These are phyloP conservation scores for Cerceris ruficornis DNA, from an alignment of 2,888 invertebrate genomes.

Conservation along the genomic window DNA sequence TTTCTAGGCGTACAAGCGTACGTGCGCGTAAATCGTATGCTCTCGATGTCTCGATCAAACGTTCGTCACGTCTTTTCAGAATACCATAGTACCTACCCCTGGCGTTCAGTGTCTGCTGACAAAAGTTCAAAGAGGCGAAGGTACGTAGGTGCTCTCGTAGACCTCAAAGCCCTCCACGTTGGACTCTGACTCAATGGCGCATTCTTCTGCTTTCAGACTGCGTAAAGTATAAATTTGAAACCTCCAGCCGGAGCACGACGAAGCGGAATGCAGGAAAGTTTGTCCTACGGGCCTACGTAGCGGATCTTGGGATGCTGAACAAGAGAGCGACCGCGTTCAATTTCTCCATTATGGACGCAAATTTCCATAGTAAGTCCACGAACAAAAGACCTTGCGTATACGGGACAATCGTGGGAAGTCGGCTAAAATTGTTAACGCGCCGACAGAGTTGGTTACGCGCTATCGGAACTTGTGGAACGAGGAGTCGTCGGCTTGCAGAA, in stretches of 20 bases:
- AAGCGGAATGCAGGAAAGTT: slow-evolving; percentile 63
- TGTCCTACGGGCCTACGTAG: slow-evolving; percentile 71
- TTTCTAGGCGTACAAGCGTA: not conserved
- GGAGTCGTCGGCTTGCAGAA: slow-evolving; percentile 67
- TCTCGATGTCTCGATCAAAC: slow-evolving; percentile 1
- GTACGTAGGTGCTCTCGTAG: slow-evolving; percentile 48
- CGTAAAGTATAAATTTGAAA: slow-evolving; percentile 67
- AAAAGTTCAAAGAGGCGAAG: slow-evolving; percentile 63
- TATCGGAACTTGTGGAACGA: slow-evolving; percentile 71
- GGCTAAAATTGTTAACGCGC: not conserved
- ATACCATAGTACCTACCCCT: not conserved
- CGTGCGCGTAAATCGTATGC: not conserved
- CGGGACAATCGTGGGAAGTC: not conserved
- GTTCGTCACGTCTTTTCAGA: slow-evolving; percentile 23
- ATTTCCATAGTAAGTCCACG: slow-evolving; percentile 70
- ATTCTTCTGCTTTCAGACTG: slow-evolving; percentile 66
- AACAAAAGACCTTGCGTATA: not conserved
- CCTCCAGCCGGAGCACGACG: slow-evolving; percentile 55
- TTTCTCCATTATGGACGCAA: slow-evolving; percentile 70
- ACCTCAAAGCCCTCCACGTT: not conserved
- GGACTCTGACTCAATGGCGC: not conserved
- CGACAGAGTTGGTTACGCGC: slow-evolving; percentile 70
- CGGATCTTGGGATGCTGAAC: slow-evolving; percentile 43
- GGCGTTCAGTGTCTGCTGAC: slow-evolving; percentile 65
- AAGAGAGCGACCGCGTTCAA: slow-evolving; percentile 74